Conservation (phyloP, 2,113 vertebrate species). For the Apus apus region DNA sequence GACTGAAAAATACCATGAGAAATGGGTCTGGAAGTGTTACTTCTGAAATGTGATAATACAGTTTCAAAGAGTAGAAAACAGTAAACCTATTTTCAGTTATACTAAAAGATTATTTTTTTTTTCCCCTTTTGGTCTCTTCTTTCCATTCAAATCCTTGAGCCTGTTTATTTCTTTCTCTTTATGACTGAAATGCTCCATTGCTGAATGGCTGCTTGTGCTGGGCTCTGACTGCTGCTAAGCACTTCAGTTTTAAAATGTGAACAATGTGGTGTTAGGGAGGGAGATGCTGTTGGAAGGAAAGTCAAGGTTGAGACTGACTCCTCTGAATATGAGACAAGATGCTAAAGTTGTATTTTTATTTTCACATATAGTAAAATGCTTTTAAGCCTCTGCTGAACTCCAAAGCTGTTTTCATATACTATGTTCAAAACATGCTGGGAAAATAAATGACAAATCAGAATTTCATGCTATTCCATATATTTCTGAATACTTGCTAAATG, state of each 20-base stretch:
- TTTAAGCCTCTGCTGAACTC: slow-evolving; percentile 41
- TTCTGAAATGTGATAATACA: slow-evolving; percentile 7
- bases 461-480: neutral
- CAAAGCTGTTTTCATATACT: slow-evolving; percentile 6
- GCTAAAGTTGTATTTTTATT: neutral
- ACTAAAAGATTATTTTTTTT: neutral
- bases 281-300: neutral
- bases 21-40: neutral
- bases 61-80: slow-evolving; percentile 29
- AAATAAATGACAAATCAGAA: neutral
- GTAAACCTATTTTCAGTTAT: slow-evolving; percentile 17
- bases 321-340: slow-evolving; percentile 14
- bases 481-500: neutral
- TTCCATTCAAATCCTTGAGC: slow-evolving; percentile 13
- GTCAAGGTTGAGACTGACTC: slow-evolving; percentile 28
- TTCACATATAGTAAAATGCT: neutral
- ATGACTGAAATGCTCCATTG: slow-evolving; percentile 46
- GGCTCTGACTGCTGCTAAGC: slow-evolving; percentile 7
- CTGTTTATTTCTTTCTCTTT: slow-evolving; percentile 49
- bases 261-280: slow-evolving; percentile 35
- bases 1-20: neutral
- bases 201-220: slow-evolving; percentile 22
- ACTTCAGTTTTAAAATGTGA: slow-evolving; percentile 61
- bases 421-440: neutral
- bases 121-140: neutral